These are phyloP conservation scores for Gymnobelideus leadbeateri DNA, from an alignment of 2,113 vertebrate genomes.

Conservation along the genomic window DNA sequence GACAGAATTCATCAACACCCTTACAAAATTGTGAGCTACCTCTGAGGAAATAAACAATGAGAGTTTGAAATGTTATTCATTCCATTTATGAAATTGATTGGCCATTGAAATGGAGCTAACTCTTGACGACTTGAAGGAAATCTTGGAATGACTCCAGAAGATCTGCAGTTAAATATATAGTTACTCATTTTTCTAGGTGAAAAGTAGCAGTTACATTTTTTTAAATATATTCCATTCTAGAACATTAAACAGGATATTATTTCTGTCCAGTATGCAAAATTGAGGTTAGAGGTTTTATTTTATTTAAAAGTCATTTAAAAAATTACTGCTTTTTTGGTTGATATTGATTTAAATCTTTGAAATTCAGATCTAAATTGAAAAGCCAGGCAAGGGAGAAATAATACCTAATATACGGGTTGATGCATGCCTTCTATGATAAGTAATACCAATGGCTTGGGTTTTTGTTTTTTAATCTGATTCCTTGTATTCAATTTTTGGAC, in stretches of 20 bases:
- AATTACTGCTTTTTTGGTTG: slow-evolving; percentile 40
- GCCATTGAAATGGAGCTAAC: slow-evolving; percentile 52
- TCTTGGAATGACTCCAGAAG: slow-evolving; percentile 65
- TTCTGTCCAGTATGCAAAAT: slow-evolving; percentile 60
- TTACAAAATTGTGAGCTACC: slow-evolving; percentile 46
- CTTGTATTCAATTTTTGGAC: background rate
- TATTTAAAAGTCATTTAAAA: slow-evolving; percentile 54
- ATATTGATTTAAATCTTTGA: slow-evolving; percentile 51
- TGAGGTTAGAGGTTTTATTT: slow-evolving; percentile 37
- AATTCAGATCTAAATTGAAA: slow-evolving; percentile 43
- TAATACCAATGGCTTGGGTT: background rate
- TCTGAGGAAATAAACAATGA: slow-evolving; percentile 61
- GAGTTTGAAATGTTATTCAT: slow-evolving; percentile 65
- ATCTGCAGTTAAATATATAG: slow-evolving; percentile 44
- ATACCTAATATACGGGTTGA: background rate
- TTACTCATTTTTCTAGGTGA: slow-evolving; percentile 63
- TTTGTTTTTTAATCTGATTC: background rate
- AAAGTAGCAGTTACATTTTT: slow-evolving; percentile 40
- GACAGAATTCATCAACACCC: slow-evolving; percentile 53
- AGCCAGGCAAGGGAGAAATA: background rate
- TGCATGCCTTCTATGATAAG: background rate
- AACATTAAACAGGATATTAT: slow-evolving; percentile 6
- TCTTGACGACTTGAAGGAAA: slow-evolving; percentile 51
- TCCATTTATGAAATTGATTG: slow-evolving; percentile 67
- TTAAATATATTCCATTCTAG: slow-evolving; percentile 50